These are phyloP conservation scores for Lordiphosa clarofinis DNA, from an alignment of 1,140 invertebrate genomes.

Conservation along the genomic window DNA sequence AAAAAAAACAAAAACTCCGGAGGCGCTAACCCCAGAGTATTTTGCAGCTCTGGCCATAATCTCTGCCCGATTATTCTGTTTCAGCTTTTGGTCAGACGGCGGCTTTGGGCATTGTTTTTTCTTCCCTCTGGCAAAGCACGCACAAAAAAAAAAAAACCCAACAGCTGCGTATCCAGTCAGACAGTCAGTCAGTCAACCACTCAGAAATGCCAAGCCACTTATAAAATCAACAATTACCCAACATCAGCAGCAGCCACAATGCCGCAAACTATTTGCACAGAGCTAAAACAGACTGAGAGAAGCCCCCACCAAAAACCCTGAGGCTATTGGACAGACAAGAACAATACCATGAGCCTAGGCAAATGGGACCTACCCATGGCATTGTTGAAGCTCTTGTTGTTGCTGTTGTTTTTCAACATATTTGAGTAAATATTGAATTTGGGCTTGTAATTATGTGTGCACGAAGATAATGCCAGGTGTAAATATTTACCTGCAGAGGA, in stretches of 20 bases:
- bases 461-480: conserved; percentile 66
- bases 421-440: conserved; percentile 73
- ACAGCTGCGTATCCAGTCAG: conserved; percentile 1
- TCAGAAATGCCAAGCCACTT: conserved; percentile 44
- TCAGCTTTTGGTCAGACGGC: not conserved
- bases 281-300: conserved; percentile 23
- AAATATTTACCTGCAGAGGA: conserved; percentile 44
- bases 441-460: conserved; percentile 73
- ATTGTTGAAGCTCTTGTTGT: conserved; percentile 6
- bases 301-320: conserved; percentile 11
- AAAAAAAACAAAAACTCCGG: no score
- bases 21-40: no score
- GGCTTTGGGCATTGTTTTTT: not conserved
- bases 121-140: conserved; percentile 2
- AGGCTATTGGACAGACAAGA: conserved; percentile 26
- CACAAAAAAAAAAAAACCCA: conserved; percentile 23
- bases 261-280: conserved; percentile 48
- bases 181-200: conserved; percentile 28
- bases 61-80: not conserved
- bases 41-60: no score
- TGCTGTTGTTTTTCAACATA: conserved; percentile 56
- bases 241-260: conserved; percentile 34
- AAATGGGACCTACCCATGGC: conserved; percentile 23
- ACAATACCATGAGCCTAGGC: conserved; percentile 49
- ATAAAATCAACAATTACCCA: conserved; percentile 63